Conservation (phyloP, 2,113 vertebrate genomes). For the Bothrops jararaca region DNA sequence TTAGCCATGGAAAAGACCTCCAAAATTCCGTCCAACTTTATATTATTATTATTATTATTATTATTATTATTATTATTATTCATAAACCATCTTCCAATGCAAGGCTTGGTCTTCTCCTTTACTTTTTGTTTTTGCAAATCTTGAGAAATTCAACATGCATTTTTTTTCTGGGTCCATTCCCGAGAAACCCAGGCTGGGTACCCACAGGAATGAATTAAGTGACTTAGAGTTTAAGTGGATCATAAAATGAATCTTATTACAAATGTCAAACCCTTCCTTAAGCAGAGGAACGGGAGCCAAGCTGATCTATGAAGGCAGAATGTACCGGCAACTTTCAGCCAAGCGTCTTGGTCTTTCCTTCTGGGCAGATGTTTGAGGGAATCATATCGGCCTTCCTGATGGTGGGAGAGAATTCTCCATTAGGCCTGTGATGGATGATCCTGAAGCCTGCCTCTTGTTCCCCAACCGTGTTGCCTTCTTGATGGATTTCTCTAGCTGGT, state of each 20-base stretch:
- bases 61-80: no score
- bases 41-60: no score
- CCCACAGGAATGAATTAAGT: not conserved
- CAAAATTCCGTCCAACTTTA: no score
- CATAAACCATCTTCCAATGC: not conserved
- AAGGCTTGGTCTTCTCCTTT: not conserved
- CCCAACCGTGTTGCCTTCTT: not conserved
- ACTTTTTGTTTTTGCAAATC: not conserved
- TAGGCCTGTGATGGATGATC: not conserved
- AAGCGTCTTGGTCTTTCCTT: conserved; percentile 3
- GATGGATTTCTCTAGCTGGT: not conserved
- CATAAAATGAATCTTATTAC: not conserved
- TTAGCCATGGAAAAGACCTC: no score
- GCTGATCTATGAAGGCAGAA: not conserved
- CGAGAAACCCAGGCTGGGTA: not conserved
- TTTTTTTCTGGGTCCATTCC: not conserved
- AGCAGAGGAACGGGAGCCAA: not conserved
- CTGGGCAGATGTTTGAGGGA: not conserved
- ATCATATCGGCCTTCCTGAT: not conserved
- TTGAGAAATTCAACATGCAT: not conserved
- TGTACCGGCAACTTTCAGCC: accelerated
- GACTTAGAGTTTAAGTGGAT: not conserved
- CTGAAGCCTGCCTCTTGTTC: not conserved
- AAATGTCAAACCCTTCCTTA: not conserved
- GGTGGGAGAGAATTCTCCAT: not conserved